phyloP scores from a whole-genome alignment of 2,113 vertebrate species.

The Nyctereutes procyonoides region DNA sequence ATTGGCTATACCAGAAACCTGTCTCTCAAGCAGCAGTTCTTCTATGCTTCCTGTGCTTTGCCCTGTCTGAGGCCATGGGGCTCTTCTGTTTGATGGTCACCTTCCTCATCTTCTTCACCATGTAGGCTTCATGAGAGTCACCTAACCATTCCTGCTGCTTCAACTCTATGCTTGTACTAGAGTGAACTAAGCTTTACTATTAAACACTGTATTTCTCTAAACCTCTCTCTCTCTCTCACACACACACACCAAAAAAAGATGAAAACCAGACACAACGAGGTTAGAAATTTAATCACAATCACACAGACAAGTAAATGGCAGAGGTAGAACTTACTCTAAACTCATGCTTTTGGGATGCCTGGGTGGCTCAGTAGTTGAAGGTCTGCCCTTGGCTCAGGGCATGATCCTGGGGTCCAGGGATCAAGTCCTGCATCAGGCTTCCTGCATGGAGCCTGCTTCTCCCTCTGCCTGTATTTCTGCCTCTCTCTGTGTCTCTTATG shows the following conservation, averaged over 20 bases:
- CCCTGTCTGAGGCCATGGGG: slow-evolving; percentile 82
- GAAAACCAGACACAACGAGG: slow-evolving; percentile 33
- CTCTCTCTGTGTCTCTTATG: too few species aligned
- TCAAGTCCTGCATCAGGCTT: too few species aligned
- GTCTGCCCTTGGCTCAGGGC: too few species aligned
- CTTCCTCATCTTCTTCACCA: slow-evolving; percentile 84
- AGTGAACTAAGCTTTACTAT: not conserved
- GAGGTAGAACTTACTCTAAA: not conserved
- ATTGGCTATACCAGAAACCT: slow-evolving; percentile 85
- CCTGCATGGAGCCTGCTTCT: too few species aligned
- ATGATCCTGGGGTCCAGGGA: too few species aligned
- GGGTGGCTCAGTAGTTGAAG: too few species aligned
- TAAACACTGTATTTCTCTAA: not conserved
- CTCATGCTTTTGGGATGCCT: not conserved
- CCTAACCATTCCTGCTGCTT: not conserved
- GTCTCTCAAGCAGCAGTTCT: slow-evolving; percentile 84
- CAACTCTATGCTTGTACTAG: not conserved
- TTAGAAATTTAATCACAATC: slow-evolving; percentile 30
- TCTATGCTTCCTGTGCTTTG: slow-evolving; percentile 81
- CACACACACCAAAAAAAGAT: not conserved
- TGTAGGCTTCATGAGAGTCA: slow-evolving; percentile 69
- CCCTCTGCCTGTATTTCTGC: too few species aligned
- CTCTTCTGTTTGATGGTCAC: slow-evolving; percentile 84
- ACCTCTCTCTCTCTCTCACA: not conserved
- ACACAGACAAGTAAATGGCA: slow-evolving; percentile 48